Conservation (phyloP, 2,797 vertebrate genomes). For the Choloepus didactylus region DNA sequence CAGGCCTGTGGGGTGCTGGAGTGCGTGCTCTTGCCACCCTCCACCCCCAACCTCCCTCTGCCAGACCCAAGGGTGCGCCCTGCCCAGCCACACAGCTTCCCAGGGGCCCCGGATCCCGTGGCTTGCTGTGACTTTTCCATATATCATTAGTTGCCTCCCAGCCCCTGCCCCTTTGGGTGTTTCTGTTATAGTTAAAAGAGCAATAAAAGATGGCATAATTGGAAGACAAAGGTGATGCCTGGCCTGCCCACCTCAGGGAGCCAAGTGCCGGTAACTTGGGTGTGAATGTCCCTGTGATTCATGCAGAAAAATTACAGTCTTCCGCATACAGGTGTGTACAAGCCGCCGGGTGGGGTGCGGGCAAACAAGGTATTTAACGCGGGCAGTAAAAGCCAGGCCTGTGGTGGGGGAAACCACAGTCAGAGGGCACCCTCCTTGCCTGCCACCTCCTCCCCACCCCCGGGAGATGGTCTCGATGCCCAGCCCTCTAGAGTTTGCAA, state of each 20-base stretch:
- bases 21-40: not conserved
- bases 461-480: not conserved
- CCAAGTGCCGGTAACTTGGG: constrained; percentile 87
- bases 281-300: constrained; percentile 88
- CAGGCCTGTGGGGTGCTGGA: not conserved
- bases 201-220: constrained; percentile 83
- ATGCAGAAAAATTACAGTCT: constrained; percentile 89
- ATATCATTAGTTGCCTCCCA: constrained; percentile 71
- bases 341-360: constrained; percentile 84
- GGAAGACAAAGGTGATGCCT: constrained; percentile 83
- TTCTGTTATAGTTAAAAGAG: constrained; percentile 74
- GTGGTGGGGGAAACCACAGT: constrained; percentile 68
- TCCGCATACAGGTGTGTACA: constrained; percentile 87
- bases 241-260: constrained; percentile 85
- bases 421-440: not conserved
- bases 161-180: constrained; percentile 72
- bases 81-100: not conserved
- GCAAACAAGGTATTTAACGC: constrained; percentile 84
- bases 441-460: not conserved
- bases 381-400: constrained; percentile 81
- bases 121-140: constrained; percentile 62
- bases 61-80: rapidly evolving
- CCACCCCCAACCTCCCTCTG: not conserved
- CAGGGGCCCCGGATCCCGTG: not conserved
- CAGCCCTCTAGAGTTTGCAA: not conserved